Base-by-base conservation (phyloP, 2,888 invertebrate species). In the Phorcus lineatus region DNA sequence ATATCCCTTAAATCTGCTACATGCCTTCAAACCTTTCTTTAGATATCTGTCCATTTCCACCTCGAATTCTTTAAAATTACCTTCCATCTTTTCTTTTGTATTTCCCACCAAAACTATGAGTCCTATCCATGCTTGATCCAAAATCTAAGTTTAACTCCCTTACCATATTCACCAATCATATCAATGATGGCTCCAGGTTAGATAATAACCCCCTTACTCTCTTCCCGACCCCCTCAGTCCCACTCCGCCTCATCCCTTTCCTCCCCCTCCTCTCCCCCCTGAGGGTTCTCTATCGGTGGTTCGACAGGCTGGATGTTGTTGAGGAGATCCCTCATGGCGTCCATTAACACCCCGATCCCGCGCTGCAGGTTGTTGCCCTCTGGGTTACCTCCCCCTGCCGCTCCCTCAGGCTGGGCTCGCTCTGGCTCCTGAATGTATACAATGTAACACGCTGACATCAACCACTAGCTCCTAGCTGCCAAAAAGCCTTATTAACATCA, bases 261-360 rank as follows among this genome's bases (percentile, higher is more conserved):
- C 17, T 81, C 83, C 40, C 82, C 81, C 28, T 83, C 83, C 16
- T 70, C 55, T 47, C 47, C 47, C 55, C 77, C 31, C 28, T 81
- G 62, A 52, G 74, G 83, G 28, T 94, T 94, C 67, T 91, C 91
- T 70, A 89, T 87, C 2, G 95, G 94, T 67, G 94, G 93, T 87
- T 95, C 95, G 1, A 95, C 94, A 83, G 94, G 93, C 77, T 95
- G 94, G 80, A 96, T 95, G 89, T 95, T 95, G 81, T 95, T 95
- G 55, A 96, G 93, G 80, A 96, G 94, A 87, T 96, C 95, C 62
- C 96, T 93, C 95, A 96, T 96, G 13, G 96, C 96, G 87, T 95
- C 95, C 85, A 96, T 94, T 80, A 96, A 93, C 0, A 95, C 95
- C 9, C 95, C 95, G 2, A 96, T 94, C 80, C 96, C 95, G 80